Evolutionary conservation across 2,113 vertebrate genomes (phyloP).

Genomic region (Python bivittatus): DNA sequence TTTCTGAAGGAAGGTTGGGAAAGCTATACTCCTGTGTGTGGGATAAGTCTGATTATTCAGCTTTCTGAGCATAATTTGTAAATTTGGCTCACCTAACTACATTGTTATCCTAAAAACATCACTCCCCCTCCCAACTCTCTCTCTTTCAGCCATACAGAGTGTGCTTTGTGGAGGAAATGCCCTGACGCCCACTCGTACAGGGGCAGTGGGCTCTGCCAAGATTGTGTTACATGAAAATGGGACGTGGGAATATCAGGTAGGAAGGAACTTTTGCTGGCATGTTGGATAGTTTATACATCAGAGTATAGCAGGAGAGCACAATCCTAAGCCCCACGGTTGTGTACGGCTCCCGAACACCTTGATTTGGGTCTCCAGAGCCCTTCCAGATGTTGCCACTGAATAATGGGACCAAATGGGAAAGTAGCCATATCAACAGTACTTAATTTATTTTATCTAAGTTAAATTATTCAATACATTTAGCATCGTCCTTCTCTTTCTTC

Average conservation of each 20-base stretch:
- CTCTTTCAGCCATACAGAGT: conserved; percentile 84
- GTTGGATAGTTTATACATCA: background rate
- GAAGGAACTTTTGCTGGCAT: background rate
- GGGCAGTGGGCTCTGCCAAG: conserved; percentile 88
- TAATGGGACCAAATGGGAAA: no score
- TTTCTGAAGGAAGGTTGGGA: no score
- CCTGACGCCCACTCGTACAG: conserved; percentile 84
- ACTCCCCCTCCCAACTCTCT: background rate
- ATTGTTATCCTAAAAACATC: background rate
- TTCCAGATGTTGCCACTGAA: no score
- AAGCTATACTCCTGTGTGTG: no score
- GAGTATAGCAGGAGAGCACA: background rate
- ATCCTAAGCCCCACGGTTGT: background rate
- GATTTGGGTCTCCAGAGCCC: no score
- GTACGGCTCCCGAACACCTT: background rate
- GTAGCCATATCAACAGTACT: no score
- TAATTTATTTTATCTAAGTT: no score
- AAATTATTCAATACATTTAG: no score
- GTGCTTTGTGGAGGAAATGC: conserved; percentile 90
- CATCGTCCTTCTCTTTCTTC: no score
- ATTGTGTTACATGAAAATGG: conserved; percentile 88
- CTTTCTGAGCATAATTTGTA: no score
- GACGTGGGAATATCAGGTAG: conserved; percentile 90
- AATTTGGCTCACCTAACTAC: no score
- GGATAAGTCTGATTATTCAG: background rate